Conservation (phyloP, 2,113 vertebrate species). For the Zapus hudsonius region DNA sequence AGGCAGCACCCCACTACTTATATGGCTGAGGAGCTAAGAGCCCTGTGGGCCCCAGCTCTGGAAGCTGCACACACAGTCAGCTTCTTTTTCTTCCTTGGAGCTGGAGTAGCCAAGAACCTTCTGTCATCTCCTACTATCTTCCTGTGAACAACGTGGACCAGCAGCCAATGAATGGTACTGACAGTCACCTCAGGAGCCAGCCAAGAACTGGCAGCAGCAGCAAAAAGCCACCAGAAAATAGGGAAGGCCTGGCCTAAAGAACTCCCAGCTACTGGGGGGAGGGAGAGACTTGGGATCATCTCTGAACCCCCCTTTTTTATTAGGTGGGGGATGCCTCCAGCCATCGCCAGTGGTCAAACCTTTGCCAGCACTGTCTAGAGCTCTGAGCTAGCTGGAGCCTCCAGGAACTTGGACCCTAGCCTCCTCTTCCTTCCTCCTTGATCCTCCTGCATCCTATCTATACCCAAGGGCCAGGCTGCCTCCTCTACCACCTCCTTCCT, state of each 20-base stretch:
- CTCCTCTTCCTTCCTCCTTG: background rate
- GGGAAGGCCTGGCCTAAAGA: background rate
- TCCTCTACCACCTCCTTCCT: background rate
- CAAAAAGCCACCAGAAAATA: background rate
- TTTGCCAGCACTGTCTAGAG: too few relatives aligned
- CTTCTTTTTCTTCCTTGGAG: background rate
- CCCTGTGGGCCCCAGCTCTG: background rate
- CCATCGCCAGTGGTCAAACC: background rate
- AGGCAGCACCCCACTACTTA: background rate
- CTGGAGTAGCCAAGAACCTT: background rate
- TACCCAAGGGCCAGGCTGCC: background rate
- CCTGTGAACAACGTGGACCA: slow-evolving; percentile 18
- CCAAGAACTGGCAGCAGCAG: background rate
- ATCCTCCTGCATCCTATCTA: background rate
- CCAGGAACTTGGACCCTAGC: background rate
- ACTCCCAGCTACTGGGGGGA: background rate
- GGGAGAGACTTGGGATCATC: background rate
- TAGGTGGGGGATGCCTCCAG: background rate
- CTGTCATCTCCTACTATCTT: background rate
- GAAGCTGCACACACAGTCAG: background rate
- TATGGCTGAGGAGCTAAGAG: background rate
- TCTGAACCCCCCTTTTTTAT: background rate
- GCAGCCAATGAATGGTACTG: background rate
- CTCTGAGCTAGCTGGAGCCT: too few relatives aligned
- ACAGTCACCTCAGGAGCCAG: background rate